These are phyloP conservation scores for Latrodectus hesperus DNA, from an alignment of 2,888 invertebrate genomes.

Conservation along the genomic window DNA sequence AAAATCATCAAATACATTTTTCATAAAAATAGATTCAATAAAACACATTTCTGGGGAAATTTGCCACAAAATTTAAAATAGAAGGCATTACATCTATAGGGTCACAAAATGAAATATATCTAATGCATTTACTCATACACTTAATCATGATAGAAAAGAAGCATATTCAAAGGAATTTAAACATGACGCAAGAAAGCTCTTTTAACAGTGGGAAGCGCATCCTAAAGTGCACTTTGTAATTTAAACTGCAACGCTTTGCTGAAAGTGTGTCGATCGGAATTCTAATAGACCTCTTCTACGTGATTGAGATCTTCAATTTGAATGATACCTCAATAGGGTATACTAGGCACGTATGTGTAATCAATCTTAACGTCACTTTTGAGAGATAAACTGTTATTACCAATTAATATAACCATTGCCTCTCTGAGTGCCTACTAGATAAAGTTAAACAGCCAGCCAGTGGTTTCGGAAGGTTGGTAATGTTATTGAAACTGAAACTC, in stretches of 20 bases:
- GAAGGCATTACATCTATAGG: no score
- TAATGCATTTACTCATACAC: background rate
- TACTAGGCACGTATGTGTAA: slow-evolving; percentile 42
- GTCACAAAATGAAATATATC: background rate
- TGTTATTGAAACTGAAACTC: no score
- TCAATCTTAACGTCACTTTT: slow-evolving; percentile 58
- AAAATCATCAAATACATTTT: no score
- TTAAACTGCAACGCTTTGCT: slow-evolving; percentile 66
- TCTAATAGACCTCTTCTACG: slow-evolving; percentile 54
- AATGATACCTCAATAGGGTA: slow-evolving; percentile 43
- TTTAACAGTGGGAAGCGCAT: slow-evolving; percentile 9
- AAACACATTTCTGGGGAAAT: no score
- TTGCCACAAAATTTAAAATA: no score
- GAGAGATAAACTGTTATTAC: slow-evolving; percentile 46
- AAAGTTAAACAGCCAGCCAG: background rate
- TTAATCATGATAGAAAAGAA: slow-evolving; percentile 42
- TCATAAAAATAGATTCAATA: no score
- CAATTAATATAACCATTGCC: slow-evolving; percentile 53
- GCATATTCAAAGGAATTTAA: slow-evolving; percentile 34
- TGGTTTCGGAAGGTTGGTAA: no score
- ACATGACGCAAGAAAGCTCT: slow-evolving; percentile 56
- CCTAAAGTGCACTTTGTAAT: slow-evolving; percentile 67
- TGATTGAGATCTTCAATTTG: slow-evolving; percentile 61
- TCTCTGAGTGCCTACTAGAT: slow-evolving; percentile 6
- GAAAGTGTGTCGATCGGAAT: slow-evolving; percentile 52